A percentile compares a stretch with the other conserved stretches of the same genome.
Evolutionary conservation across 2,888 invertebrate genomes (phyloP).

Genomic region (Cataglyphis albicans): DNA sequence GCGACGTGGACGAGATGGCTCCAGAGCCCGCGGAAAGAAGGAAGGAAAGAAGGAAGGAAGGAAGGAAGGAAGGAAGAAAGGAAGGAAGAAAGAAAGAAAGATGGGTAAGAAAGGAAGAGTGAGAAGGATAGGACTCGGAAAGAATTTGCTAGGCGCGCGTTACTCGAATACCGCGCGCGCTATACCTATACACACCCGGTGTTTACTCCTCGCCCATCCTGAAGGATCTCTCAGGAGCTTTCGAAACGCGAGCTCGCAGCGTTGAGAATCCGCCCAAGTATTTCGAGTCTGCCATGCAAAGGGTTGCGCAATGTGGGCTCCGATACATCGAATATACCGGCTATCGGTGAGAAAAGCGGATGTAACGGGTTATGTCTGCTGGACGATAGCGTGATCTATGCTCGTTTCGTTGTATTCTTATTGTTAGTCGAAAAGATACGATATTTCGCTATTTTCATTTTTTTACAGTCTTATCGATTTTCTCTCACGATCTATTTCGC

Average conservation of each 20-base stretch:
- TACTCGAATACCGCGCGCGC: conserved; percentile 69
- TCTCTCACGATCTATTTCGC: not conserved
- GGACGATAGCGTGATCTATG: not conserved
- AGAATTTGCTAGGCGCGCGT: conserved; percentile 71
- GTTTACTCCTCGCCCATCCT: conserved; percentile 51
- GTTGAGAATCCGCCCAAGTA: conserved; percentile 68
- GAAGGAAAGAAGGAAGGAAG: not conserved
- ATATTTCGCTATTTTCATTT: not conserved
- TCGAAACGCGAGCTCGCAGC: conserved; percentile 67
- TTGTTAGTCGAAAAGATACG: conserved; percentile 30
- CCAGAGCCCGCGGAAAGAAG: conserved; percentile 14
- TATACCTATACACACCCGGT: conserved; percentile 43
- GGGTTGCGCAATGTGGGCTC: conserved; percentile 38
- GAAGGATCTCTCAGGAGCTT: conserved; percentile 65
- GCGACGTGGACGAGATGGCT: conserved; percentile 44
- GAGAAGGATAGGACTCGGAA: conserved; percentile 55
- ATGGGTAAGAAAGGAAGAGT: not conserved
- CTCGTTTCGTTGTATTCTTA: conserved; percentile 28
- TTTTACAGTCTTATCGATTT: conserved; percentile 10
- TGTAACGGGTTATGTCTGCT: not conserved
- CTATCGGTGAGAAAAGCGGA: conserved; percentile 1
- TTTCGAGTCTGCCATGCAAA: conserved; percentile 57
- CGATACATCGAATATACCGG: not conserved
- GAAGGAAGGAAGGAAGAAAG: not conserved
- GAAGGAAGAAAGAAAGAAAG: not conserved